Evolutionary conservation across 2,888 invertebrate genomes (phyloP).

Genomic region (Drosophila nigricruria): DNA sequence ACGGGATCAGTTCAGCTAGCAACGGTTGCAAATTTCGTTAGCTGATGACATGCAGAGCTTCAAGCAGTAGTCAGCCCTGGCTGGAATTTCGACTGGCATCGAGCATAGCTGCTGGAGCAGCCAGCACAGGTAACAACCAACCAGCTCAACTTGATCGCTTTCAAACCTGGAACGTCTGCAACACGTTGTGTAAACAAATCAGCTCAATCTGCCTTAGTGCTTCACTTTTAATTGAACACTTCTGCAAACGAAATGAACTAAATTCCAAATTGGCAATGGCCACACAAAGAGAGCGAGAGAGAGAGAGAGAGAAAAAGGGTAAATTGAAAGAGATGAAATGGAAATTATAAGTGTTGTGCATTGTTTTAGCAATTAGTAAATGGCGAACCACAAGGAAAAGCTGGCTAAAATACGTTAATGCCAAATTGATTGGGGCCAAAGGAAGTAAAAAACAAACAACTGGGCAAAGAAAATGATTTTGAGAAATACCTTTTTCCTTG

Average conservation of each 20-base stretch:
- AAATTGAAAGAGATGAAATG: conserved; percentile 36
- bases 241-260: conserved; percentile 2
- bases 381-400: background rate
- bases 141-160: conserved; percentile 26
- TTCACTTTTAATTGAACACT: conserved; percentile 52
- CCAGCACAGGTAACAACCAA: conserved; percentile 1
- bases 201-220: conserved; percentile 11
- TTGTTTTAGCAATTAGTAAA: conserved; percentile 58
- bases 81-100: conserved; percentile 55
- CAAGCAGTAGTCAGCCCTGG: conserved; percentile 19
- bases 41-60: conserved; percentile 76
- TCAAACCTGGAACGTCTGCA: conserved; percentile 30
- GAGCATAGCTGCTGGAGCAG: conserved; percentile 18
- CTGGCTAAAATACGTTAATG: conserved; percentile 38
- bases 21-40: conserved; percentile 64
- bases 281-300: background rate
- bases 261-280: conserved; percentile 27
- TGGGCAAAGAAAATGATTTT: conserved; percentile 11
- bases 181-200: conserved; percentile 45
- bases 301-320: background rate
- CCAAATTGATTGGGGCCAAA: conserved; percentile 47
- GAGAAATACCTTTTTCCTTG: conserved; percentile 1
- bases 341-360: conserved; percentile 52
- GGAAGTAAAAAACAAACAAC: background rate
- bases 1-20: conserved; percentile 38